Base-by-base conservation (phyloP, 1,140 invertebrate species). In the Tetramorium alpestre region DNA sequence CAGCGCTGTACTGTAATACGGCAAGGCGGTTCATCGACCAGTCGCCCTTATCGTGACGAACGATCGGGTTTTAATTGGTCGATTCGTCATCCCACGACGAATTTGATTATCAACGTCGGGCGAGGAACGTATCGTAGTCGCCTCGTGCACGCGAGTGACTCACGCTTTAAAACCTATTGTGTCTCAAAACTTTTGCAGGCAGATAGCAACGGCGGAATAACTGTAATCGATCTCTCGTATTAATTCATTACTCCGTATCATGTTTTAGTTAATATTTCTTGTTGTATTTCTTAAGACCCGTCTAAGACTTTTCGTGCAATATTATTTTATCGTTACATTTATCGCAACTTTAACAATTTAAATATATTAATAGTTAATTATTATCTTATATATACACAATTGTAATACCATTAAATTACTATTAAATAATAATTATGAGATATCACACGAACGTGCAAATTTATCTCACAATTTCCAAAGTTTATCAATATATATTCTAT, bases 61-160 rank as follows among this genome's bases (percentile, higher is more conserved):
- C 91, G 93, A 95, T 95, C 94, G 92, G 89, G 92, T 94, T 95
- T 95, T 95, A 95, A 95, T 95, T 95, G 94, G 94, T 90, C 94
- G 94, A 95, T 95, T 95, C 94, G 94, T 95, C 94, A 95, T 95
- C 93, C 93, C 92, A 91, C 92, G 91, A 93, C 92, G 94, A 95
- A 94, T 94, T 95, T 94, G 94, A 95, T 95, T 95, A 95, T 95
- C 94, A 95, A 92, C 89, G 93, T 94, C 92, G 91, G 88, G 81
- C 87, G 84, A 93, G 91, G 87, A 94, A 94, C 92, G 93, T 94
- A 94, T 94, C 93, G 92, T 93, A 89, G 89, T 73, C 88, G 88
- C 80, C 90, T 88, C 84, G 78, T 94, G 93, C 94, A 94, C 94
- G 94, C 94, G 93, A 95, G 82, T 95, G 94, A 95, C 94, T 95